Percentiles rank a stretch among this genome's conserved stretches.
These are phyloP conservation scores for Percopsis transmontana DNA, from an alignment of 2,113 vertebrate species.

Conservation along the genomic window DNA sequence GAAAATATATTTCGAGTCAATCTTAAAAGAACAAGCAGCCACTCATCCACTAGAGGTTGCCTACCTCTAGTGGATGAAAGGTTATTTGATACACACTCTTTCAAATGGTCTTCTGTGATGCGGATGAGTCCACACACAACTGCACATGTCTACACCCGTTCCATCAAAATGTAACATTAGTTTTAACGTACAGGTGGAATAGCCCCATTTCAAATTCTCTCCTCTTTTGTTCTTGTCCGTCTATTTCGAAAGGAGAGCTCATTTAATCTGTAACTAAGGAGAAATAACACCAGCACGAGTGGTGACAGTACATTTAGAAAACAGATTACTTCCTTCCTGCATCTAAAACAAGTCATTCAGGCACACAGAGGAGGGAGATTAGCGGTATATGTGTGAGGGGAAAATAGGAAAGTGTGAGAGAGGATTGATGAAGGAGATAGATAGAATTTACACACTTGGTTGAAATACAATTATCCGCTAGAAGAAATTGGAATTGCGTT, in stretches of 20 bases:
- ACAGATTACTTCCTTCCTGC: conserved; percentile 34
- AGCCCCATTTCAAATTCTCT: not conserved
- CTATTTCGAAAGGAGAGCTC: not conserved
- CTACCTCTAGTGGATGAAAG: too few relatives aligned
- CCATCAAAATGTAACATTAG: not conserved
- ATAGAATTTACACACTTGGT: conserved; percentile 57
- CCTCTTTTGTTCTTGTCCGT: not conserved
- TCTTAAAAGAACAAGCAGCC: too few relatives aligned
- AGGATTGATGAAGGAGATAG: conserved; percentile 54
- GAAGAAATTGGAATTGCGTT: conserved; percentile 67
- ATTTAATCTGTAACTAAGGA: conserved; percentile 42
- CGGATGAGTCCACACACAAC: conserved; percentile 10
- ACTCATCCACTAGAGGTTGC: too few relatives aligned
- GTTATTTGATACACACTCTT: too few relatives aligned
- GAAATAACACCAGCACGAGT: conserved; percentile 28
- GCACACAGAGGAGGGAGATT: conserved; percentile 42
- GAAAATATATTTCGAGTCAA: too few relatives aligned
- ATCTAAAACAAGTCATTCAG: conserved; percentile 46
- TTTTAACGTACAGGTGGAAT: conserved; percentile 2
- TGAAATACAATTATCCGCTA: conserved; percentile 64
- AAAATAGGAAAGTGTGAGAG: conserved; percentile 16
- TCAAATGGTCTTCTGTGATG: conserved; percentile 6
- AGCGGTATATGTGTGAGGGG: not conserved
- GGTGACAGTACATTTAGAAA: conserved; percentile 40
- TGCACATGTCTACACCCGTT: not conserved